Evolutionary conservation across 2,888 invertebrate genomes (phyloP).

Genomic region (Cantharis rustica): DNA sequence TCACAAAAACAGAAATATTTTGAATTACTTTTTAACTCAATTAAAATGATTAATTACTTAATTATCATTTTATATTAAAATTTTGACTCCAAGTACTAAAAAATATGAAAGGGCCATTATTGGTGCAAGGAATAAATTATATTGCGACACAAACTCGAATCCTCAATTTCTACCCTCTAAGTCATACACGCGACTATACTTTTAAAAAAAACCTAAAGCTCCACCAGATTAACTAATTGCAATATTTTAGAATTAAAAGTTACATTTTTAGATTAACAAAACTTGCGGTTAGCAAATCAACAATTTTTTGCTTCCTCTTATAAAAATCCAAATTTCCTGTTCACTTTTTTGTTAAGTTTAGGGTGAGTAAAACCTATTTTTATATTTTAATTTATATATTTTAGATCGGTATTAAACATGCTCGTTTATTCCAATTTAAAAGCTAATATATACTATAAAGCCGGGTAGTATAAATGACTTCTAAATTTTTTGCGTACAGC

Average conservation of each 20-base stretch:
- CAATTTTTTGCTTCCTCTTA: neutral
- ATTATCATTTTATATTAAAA: neutral
- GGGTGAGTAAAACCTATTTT: neutral
- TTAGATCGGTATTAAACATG: neutral
- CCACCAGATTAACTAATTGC: neutral
- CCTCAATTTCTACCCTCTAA: neutral
- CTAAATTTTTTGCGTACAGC: too few species aligned
- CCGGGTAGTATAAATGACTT: too few species aligned
- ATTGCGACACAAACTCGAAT: neutral
- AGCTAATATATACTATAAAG: too few species aligned
- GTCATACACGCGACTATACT: neutral
- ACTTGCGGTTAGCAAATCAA: neutral
- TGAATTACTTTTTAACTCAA: neutral
- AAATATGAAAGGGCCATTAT: neutral
- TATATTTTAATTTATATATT: neutral
- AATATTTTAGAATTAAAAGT: neutral
- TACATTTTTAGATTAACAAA: neutral
- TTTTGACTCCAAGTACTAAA: neutral
- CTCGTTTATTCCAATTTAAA: neutral
- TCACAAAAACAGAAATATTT: neutral
- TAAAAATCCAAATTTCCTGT: neutral
- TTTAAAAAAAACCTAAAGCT: neutral
- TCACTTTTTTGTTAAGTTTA: neutral
- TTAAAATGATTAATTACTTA: neutral
- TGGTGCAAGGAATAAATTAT: neutral